Evolutionary conservation across 2,113 vertebrate genomes (phyloP).

Genomic region (Pangasianodon hypophthalmus): DNA sequence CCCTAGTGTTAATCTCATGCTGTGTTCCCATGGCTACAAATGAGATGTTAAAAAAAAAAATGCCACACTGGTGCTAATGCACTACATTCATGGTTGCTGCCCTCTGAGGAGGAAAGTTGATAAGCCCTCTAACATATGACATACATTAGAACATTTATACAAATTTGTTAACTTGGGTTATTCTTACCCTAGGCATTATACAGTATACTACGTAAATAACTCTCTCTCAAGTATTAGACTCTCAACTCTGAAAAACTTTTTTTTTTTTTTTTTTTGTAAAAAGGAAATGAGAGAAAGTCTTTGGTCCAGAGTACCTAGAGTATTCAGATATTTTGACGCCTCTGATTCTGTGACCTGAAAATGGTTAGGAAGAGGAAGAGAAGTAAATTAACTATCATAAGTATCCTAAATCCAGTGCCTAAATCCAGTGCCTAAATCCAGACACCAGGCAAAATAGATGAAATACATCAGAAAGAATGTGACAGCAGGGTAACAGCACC

Average conservation of each 20-base stretch:
- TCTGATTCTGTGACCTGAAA: neutral
- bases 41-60: slow-evolving; percentile 11
- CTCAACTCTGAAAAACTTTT: neutral
- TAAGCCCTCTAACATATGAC: slow-evolving; percentile 31
- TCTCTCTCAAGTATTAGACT: neutral
- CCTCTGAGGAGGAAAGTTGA: slow-evolving; percentile 19
- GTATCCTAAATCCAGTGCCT: neutral
- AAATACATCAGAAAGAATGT: neutral
- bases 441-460: neutral
- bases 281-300: neutral
- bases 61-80: slow-evolving; percentile 7
- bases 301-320: neutral
- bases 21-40: slow-evolving; percentile 51
- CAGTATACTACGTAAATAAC: neutral
- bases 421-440: neutral
- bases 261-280: neutral
- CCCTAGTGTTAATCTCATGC: slow-evolving; percentile 10
- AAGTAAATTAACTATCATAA: neutral
- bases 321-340: neutral
- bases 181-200: neutral
- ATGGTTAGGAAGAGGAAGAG: neutral
- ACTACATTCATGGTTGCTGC: neutral
- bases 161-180: neutral
- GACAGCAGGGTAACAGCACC: slow-evolving; percentile 9
- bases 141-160: neutral